Base-by-base conservation (phyloP, 2,113 vertebrate species). In the Caranx melampygus region DNA sequence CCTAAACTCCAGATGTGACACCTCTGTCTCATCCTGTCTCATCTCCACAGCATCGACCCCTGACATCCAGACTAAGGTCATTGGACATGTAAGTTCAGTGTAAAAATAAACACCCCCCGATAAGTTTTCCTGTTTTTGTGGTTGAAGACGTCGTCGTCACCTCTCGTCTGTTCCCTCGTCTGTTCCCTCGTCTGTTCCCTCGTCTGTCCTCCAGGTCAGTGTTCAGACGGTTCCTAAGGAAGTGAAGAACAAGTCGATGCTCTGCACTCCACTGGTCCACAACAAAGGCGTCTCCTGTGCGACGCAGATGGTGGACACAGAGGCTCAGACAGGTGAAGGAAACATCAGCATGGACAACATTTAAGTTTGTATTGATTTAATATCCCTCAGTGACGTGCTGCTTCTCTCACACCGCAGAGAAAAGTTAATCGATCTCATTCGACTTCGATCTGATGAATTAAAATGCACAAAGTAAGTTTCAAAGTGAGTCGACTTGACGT, bases 261-360 rank as follows among this genome's bases (percentile, higher is more conserved):
- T 98, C 64, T 99, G 98, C 84, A 96, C 97, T 49, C 98, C 98
- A 0, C 94, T 99, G 88, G 97, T 95, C 52, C 97, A 97, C 85
- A 98, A 97, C 85, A 99, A 98, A 93, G 98, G 97, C 64, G 96
- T 96, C 14, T 97, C 96, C 0, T 99, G 97, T 82, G 96, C 95
- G 75, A 95, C 96, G 75, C 95, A 96, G 81, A 96, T 94, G 0
- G 95, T 95, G 42, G 92, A 95, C 78, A 94, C 95, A 75, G 95
- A 95, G 71, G 91, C 95, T 61, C 96, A 98, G 89, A 98, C 97
- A 84, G 97, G 97, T 99, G 83, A 51, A 5, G 6, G 6, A 49
- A 4, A 42, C 31, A 6, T 16, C 26, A 26, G 26, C 26, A 26
- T 26, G 1, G 26, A 26, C 26, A 26, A 26, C 26, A 26, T 26